Conservation (phyloP, 2,113 vertebrate species). For the Nanger granti region DNA sequence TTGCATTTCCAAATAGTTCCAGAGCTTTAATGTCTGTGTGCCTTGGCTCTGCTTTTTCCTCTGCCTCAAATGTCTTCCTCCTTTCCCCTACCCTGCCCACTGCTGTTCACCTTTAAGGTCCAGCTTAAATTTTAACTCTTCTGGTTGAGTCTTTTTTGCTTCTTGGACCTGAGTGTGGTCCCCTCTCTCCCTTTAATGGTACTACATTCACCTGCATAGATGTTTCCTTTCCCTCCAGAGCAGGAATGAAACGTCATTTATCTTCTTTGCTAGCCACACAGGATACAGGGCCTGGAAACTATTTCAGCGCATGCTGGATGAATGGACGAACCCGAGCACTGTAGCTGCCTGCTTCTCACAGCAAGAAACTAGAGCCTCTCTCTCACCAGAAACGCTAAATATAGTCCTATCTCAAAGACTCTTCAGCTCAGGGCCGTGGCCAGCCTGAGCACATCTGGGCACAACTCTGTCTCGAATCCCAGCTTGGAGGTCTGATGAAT, state of each 20-base stretch:
- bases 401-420: conserved; percentile 6
- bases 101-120: not conserved
- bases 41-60: not conserved
- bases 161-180: not conserved
- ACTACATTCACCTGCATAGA: not conserved
- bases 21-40: not conserved
- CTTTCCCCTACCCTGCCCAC: no score
- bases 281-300: not conserved
- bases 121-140: not conserved
- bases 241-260: no score
- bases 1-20: not conserved
- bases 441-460: conserved; percentile 8
- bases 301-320: not conserved
- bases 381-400: not conserved
- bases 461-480: not conserved
- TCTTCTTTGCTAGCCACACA: not conserved
- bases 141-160: not conserved
- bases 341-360: not conserved
- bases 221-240: not conserved
- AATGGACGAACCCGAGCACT: not conserved
- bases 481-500: accelerated
- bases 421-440: not conserved
- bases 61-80: not conserved
- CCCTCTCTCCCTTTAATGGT: no score
- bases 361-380: not conserved